Base-by-base conservation (phyloP, 30 jellyfish, hydroid and myxozoan species). In the Pelagia noctiluca region DNA sequence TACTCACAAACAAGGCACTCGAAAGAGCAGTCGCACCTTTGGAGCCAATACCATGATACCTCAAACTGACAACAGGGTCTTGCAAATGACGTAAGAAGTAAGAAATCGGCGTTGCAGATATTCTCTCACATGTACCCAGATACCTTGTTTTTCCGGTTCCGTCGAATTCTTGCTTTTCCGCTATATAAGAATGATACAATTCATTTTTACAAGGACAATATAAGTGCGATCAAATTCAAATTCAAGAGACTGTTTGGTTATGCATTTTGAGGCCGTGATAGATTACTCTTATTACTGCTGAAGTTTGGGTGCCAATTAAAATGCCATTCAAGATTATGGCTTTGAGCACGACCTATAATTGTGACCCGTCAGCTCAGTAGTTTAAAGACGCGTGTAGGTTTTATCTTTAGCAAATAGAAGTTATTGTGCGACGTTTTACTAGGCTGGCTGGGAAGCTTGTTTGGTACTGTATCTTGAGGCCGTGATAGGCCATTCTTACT, bases 31-130 rank as follows among this genome's bases (percentile, higher is more conserved):
- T 75, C n/a, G 94, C 95, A 1, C 98, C 98, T 30, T 32, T 46
- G 2, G 98, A 21, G 33, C 98, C 98, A 79, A 85, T 65, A 5
- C 98, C 98, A 46, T 83, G 89, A 63, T 76, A 91, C 50, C 74
- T 86, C 77, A 91, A 64, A 33, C 66, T 73, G 22, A 91, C 65
- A 24, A 47, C 90, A 19, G 84, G 81, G 35, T 87, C 78, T 11
- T 60, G 57, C 92, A 92, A 69, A 50, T 85, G 84, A 21, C 90
- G 49, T 8, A 86, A 25, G 42, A 92, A 72, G 50, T 26, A 49
- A 0, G 98, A 86, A 11, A 81, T 88, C 22, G 98, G 98, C 10
- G 82, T 87, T 2, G 95, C 62, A 1, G 72, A 75, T 35, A 54
- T 34, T 34, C 57, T 82, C 19, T 72, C 83, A 81, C 98, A 92